phyloP scores from a whole-genome alignment of 92 coral and sea anemone species.

The Actinernus sp. region DNA sequence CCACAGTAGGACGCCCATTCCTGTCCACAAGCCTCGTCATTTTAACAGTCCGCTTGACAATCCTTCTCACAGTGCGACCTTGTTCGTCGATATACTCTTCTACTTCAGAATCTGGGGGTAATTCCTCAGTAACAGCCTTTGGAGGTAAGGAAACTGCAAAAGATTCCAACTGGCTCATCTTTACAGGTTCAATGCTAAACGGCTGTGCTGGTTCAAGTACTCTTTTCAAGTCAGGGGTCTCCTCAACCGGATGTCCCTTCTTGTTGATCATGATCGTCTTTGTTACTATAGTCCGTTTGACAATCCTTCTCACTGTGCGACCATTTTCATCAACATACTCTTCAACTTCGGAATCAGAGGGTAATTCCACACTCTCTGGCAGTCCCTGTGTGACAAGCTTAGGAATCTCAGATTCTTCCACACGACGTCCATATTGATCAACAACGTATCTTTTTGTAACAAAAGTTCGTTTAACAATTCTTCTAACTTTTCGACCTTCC shows the following conservation, averaged over 20 bases:
- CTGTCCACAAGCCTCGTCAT: no score
- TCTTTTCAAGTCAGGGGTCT: no score
- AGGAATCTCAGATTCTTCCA: slow-evolving; percentile 19
- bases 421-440: slow-evolving; percentile 26
- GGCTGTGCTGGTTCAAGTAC: no score
- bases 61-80: slow-evolving; percentile 77
- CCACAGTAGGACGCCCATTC: no score
- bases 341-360: slow-evolving; percentile 68
- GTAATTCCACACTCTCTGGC: slow-evolving; percentile 33
- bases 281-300: slow-evolving; percentile 43
- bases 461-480: slow-evolving; percentile 60
- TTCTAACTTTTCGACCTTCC: slow-evolving; percentile 71
- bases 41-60: slow-evolving; percentile 62
- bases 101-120: slow-evolving; percentile 64
- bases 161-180: not conserved
- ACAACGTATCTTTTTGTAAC: slow-evolving; percentile 27
- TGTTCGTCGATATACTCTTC: slow-evolving; percentile 76
- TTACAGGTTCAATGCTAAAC: not conserved
- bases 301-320: slow-evolving; percentile 73
- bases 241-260: slow-evolving; percentile 29
- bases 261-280: slow-evolving; percentile 27
- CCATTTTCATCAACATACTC: slow-evolving; percentile 80
- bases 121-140: slow-evolving; percentile 16
- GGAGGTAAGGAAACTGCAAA: slow-evolving; percentile 26
- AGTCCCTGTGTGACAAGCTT: slow-evolving; percentile 22